A percentile compares a stretch with the other conserved stretches of the same genome.
Evolutionary conservation across 1,140 invertebrate species (phyloP).

Genomic region (Brachionus angularis): DNA sequence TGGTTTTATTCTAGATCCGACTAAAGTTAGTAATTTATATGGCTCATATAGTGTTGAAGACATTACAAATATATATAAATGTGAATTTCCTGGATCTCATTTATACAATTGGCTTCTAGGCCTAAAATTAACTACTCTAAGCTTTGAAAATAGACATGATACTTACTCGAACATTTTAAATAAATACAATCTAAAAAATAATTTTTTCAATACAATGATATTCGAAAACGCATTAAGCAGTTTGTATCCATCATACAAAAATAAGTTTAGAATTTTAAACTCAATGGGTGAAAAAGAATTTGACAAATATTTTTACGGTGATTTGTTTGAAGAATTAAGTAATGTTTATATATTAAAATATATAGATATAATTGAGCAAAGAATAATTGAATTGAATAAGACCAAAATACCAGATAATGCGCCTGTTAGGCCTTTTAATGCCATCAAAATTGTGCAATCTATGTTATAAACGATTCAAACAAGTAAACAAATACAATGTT

Average conservation of each 20-base stretch:
- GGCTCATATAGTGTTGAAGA: background rate
- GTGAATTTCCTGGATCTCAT: constrained; percentile 37
- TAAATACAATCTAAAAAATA: constrained; percentile 37
- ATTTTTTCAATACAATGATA: constrained; percentile 40
- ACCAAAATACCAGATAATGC: constrained; percentile 40
- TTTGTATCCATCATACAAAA: constrained; percentile 14
- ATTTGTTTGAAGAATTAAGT: constrained; percentile 38
- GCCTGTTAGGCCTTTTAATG: constrained; percentile 20
- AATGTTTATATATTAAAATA: constrained; percentile 23
- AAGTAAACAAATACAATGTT: too few species aligned
- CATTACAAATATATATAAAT: constrained; percentile 17
- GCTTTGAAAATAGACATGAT: background rate
- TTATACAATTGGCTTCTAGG: constrained; percentile 33
- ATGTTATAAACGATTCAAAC: constrained; percentile 9
- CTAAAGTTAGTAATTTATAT: background rate
- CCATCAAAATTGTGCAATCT: constrained; percentile 21
- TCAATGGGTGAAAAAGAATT: constrained; percentile 40
- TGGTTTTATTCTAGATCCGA: constrained; percentile 21
- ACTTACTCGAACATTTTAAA: background rate
- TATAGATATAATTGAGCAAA: background rate
- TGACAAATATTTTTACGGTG: constrained; percentile 26
- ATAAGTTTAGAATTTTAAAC: constrained; percentile 2
- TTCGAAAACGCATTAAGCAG: background rate
- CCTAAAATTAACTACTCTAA: background rate
- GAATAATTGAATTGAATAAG: constrained; percentile 11